A percentile compares a stretch with the other conserved stretches of the same genome.
Evolutionary conservation across 1,140 invertebrate species (phyloP).

Genomic region (Calliphora vicina): DNA sequence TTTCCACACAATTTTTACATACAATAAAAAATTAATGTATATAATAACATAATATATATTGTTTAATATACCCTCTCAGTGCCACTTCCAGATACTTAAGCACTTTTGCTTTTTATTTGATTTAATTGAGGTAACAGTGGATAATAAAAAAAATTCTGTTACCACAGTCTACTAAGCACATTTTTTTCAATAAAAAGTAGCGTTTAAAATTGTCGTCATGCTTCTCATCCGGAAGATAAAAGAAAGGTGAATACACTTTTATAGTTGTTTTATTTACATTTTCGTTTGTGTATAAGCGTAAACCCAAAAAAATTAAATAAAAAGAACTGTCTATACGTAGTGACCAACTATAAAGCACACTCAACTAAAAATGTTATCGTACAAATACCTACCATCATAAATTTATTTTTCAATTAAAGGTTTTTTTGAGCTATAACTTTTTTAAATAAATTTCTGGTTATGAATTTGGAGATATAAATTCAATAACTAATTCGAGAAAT

Average conservation of each 20-base stretch:
- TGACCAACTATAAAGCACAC: not conserved
- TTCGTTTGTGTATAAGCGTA: not conserved
- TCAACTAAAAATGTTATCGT: not conserved
- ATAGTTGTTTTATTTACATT: constrained; percentile 34
- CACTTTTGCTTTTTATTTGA: not conserved
- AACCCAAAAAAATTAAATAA: not conserved
- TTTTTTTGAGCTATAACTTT: no score
- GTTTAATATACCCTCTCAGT: not conserved
- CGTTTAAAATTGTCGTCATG: constrained; percentile 22
- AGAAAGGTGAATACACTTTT: constrained; percentile 33
- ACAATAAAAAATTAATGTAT: not conserved
- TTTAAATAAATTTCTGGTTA: no score
- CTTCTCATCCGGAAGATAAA: constrained; percentile 20
- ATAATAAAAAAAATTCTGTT: not conserved
- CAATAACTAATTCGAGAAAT: no score
- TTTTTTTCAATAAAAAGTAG: not conserved
- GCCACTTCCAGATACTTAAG: not conserved
- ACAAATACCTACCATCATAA: no score
- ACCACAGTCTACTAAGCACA: not conserved
- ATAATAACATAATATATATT: not conserved
- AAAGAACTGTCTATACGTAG: not conserved
- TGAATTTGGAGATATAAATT: no score
- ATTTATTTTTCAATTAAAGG: no score
- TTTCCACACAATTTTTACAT: no score
- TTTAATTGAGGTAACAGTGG: not conserved